These are phyloP conservation scores for Hylomyscus alleni DNA, from an alignment of 2,797 vertebrate species.

Conservation along the genomic window DNA sequence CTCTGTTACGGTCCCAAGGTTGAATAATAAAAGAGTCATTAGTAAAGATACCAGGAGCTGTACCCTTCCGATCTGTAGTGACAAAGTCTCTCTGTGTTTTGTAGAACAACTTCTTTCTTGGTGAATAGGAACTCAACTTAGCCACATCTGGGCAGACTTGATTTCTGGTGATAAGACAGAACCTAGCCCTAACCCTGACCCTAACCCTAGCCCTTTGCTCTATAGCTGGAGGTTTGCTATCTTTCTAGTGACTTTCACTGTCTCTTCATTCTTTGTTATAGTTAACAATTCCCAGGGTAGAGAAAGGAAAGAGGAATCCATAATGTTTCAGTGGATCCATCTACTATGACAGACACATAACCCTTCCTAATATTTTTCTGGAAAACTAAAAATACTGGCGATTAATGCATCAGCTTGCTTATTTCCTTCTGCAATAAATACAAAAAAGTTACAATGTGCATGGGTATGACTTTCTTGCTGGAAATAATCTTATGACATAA, in stretches of 20 bases:
- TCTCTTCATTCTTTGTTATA: not conserved
- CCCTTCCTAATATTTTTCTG: not conserved
- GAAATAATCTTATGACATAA: not conserved
- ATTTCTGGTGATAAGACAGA: not conserved
- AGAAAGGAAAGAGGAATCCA: not conserved
- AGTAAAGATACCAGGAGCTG: not conserved
- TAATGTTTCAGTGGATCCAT: not conserved
- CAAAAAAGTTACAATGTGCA: not conserved
- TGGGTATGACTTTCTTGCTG: not conserved
- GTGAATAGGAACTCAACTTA: not conserved
- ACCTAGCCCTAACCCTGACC: too few relatives aligned
- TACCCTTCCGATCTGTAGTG: not conserved
- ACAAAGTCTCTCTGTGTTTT: not conserved
- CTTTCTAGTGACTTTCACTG: not conserved
- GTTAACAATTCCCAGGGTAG: not conserved
- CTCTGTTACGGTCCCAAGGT: not conserved
- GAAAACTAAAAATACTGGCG: not conserved
- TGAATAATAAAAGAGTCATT: not conserved
- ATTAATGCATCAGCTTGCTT: not conserved
- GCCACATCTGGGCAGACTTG: not conserved
- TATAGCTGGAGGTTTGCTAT: not conserved
- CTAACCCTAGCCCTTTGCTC: not conserved
- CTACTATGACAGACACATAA: not conserved
- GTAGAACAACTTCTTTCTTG: not conserved
- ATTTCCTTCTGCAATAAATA: not conserved